phyloP scores from a whole-genome alignment of 2,113 vertebrate genomes.

The Polyodon spathula region DNA sequence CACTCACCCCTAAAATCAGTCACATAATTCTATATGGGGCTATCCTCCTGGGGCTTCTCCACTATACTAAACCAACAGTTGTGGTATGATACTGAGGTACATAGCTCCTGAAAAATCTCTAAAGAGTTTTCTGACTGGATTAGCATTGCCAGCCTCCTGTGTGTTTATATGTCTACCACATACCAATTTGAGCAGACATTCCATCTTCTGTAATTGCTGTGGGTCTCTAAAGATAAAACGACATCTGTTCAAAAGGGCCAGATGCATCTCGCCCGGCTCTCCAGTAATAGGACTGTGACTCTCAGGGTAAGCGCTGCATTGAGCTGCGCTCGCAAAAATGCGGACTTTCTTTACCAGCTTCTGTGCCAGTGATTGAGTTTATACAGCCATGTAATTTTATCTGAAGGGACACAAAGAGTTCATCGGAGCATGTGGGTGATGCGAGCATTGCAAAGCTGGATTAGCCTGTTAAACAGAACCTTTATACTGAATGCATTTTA shows the following conservation, averaged over 20 bases:
- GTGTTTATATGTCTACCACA: not conserved
- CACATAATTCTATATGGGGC: too few species aligned
- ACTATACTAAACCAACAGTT: not conserved
- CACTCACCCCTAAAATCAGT: too few species aligned
- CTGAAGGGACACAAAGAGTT: conserved; percentile 2
- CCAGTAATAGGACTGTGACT: not conserved
- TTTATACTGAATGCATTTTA: conserved; percentile 2
- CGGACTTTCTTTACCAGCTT: not conserved
- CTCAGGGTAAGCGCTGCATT: not conserved
- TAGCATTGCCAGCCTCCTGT: not conserved
- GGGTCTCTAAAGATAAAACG: not conserved
- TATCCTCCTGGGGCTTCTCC: not conserved
- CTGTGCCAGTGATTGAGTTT: not conserved
- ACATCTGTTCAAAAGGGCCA: not conserved
- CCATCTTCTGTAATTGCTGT: conserved; percentile 1
- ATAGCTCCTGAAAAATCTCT: not conserved
- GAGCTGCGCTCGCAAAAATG: not conserved
- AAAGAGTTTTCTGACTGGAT: not conserved
- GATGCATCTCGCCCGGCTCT: not conserved
- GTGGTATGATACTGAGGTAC: not conserved
- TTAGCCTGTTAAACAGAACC: not conserved
- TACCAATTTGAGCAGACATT: not conserved
- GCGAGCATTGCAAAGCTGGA: conserved; percentile 1
- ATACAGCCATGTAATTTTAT: conserved; percentile 1
- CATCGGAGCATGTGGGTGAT: not conserved